A percentile compares a stretch with the other conserved stretches of the same genome.
Evolutionary conservation across 2,888 invertebrate species (phyloP).

Genomic region (Amiota mariae): DNA sequence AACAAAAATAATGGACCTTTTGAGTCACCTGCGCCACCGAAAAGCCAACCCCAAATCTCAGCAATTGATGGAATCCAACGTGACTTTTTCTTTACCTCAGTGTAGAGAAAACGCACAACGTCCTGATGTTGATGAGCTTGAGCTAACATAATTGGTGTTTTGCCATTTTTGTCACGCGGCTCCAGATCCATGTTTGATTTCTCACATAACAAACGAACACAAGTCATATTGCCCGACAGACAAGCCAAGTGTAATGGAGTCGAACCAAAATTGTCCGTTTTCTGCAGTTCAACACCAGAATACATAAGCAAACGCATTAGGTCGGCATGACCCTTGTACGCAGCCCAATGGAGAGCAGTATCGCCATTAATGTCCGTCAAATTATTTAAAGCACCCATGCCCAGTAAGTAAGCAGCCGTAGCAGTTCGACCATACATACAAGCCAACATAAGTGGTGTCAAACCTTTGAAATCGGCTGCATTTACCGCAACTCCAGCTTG

Average conservation of each 20-base stretch:
- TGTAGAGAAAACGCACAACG: slow-evolving; percentile 86
- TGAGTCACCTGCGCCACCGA: slow-evolving; percentile 92
- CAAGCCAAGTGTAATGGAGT: slow-evolving; percentile 93
- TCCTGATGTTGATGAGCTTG: slow-evolving; percentile 90
- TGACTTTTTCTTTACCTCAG: slow-evolving; percentile 86
- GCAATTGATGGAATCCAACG: slow-evolving; percentile 91
- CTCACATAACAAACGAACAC: slow-evolving; percentile 90
- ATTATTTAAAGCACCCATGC: slow-evolving; percentile 90
- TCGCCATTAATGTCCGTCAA: slow-evolving; percentile 94
- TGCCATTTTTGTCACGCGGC: slow-evolving; percentile 91
- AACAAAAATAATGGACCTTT: slow-evolving; percentile 91
- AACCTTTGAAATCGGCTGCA: slow-evolving; percentile 87
- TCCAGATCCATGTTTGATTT: slow-evolving; percentile 92
- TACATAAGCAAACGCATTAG: slow-evolving; percentile 90
- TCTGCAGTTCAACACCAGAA: slow-evolving; percentile 90
- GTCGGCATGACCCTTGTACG: slow-evolving; percentile 93
- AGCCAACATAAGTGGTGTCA: slow-evolving; percentile 92
- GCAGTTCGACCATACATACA: slow-evolving; percentile 95
- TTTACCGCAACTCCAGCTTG: slow-evolving; percentile 92
- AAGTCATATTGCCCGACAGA: slow-evolving; percentile 88
- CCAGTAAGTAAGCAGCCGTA: slow-evolving; percentile 90
- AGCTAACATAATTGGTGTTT: slow-evolving; percentile 92
- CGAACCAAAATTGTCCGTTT: slow-evolving; percentile 93
- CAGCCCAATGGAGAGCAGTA: slow-evolving; percentile 94
- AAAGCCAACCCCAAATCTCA: slow-evolving; percentile 90